Evolutionary conservation across 2,797 vertebrate species (phyloP), one percentile per base, ranked within the genome.

Genomic region (Fistularia commersonii): DNA sequence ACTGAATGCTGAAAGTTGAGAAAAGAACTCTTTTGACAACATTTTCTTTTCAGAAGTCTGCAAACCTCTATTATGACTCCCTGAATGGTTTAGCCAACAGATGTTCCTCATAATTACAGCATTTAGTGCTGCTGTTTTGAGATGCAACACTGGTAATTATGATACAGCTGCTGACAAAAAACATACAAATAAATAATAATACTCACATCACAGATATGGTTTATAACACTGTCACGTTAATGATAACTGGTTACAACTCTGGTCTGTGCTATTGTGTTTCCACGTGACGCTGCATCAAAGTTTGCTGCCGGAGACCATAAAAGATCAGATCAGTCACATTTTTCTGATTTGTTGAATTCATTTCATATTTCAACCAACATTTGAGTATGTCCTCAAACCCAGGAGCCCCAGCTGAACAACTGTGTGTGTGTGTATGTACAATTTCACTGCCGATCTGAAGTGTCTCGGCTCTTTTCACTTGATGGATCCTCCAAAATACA

Each of bases 41-140:
- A 51, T 52, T 74, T 77, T 69, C 64, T 53, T 71, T 76, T 69
- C 61, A 77, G 23, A 47, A 49, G 33, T 54, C 51, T 59, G 63
- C 73, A 69, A 59, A 64, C 62, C 52, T 63, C 57, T 13, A 15
- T 42, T 62, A 31, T 43, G 38, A 43, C 41, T 51, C 38, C 64
- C 68, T 55, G 67, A 71, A 82, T 48, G 41, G 45, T 73, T 79
- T 48, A 38, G 48, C 53, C 41, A 56, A 68, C 82, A 87, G 81
- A 83, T 84, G 80, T 75, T 80, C 44, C 10, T 59, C 61, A 67
- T 82, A 75, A 82, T 84, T 74, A 61, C 57, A 38, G 62, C 48
- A 53, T 80, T 86, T 72, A 79, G 61, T 66, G 61, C 55, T 67
- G 53, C 55, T 57, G 64, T 58, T 79, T 65, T 54, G 57, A 73